Evolutionary conservation across 2,888 invertebrate species (phyloP).

Genomic region (Morpho achilles): DNA sequence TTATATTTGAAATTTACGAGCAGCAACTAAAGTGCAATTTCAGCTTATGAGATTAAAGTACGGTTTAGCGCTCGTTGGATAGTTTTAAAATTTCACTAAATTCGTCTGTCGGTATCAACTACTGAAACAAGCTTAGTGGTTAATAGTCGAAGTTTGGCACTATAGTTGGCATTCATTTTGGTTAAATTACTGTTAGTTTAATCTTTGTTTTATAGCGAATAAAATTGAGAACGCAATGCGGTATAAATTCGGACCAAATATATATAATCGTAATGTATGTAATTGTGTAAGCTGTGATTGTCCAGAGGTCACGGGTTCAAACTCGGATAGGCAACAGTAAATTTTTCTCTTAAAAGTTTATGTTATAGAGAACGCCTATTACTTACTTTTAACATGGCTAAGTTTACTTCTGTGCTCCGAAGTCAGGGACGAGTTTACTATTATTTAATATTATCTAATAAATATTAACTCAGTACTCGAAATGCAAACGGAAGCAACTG

Average conservation of each 20-base stretch:
- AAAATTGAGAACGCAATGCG: conserved; percentile 52
- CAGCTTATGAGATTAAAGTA: conserved; percentile 8
- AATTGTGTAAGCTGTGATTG: too few species aligned
- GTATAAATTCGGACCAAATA: conserved; percentile 33
- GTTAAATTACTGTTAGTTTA: conserved; percentile 46
- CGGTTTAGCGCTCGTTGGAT: conserved; percentile 14
- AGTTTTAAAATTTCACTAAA: conserved; percentile 18
- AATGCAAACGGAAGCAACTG: conserved; percentile 22
- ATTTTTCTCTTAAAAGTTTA: too few species aligned
- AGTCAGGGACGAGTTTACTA: too few species aligned
- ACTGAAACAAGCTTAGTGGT: conserved; percentile 32
- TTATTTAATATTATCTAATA: conserved; percentile 14
- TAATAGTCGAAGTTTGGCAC: conserved; percentile 59
- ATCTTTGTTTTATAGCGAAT: conserved; percentile 40
- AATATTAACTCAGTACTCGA: conserved; percentile 38
- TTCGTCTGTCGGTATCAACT: conserved; percentile 23
- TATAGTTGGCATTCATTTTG: conserved; percentile 53
- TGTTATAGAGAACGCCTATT: too few species aligned
- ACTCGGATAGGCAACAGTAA: too few species aligned
- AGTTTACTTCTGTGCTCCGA: too few species aligned
- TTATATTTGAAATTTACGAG: conserved; percentile 11
- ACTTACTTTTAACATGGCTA: too few species aligned
- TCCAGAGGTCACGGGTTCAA: too few species aligned
- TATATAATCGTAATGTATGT: too few species aligned
- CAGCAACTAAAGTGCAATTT: conserved; percentile 2